These are phyloP conservation scores for Nudaria mundana DNA, from an alignment of 2,888 invertebrate genomes.

Conservation along the genomic window DNA sequence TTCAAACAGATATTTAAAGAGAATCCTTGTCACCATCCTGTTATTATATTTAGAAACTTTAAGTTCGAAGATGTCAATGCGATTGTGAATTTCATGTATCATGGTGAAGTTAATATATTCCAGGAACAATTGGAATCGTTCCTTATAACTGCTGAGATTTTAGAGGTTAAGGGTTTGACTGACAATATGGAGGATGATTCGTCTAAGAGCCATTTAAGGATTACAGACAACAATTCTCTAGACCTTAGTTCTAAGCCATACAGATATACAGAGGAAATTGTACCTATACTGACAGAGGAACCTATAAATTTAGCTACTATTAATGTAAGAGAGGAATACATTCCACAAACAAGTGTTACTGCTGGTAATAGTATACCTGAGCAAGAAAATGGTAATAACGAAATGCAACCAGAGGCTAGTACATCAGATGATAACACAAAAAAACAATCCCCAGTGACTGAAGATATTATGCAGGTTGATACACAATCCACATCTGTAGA, in stretches of 20 bases:
- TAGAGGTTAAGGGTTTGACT: slow-evolving; percentile 89
- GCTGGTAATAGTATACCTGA: slow-evolving; percentile 40
- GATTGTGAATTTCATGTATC: slow-evolving; percentile 91
- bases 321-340: slow-evolving; percentile 58
- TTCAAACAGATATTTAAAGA: slow-evolving; percentile 87
- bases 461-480: slow-evolving; percentile 75
- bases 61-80: slow-evolving; percentile 89
- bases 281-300: slow-evolving; percentile 59
- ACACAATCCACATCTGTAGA: slow-evolving; percentile 62
- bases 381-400: slow-evolving; percentile 47
- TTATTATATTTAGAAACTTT: slow-evolving; percentile 90
- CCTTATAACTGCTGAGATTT: slow-evolving; percentile 87
- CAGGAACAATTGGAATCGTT: slow-evolving; percentile 90
- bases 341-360: slow-evolving; percentile 48
- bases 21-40: slow-evolving; percentile 90
- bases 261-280: slow-evolving; percentile 51
- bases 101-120: slow-evolving; percentile 90
- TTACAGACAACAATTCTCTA: slow-evolving; percentile 61
- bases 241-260: slow-evolving; percentile 69
- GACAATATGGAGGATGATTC: slow-evolving; percentile 77
- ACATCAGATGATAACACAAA: slow-evolving; percentile 43
- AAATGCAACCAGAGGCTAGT: slow-evolving; percentile 39
- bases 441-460: slow-evolving; percentile 35
- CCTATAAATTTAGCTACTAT: slow-evolving; percentile 72
- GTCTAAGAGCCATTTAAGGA: slow-evolving; percentile 52